Conservation (phyloP, 1,140 invertebrate species). For the Megalopta genalis region DNA sequence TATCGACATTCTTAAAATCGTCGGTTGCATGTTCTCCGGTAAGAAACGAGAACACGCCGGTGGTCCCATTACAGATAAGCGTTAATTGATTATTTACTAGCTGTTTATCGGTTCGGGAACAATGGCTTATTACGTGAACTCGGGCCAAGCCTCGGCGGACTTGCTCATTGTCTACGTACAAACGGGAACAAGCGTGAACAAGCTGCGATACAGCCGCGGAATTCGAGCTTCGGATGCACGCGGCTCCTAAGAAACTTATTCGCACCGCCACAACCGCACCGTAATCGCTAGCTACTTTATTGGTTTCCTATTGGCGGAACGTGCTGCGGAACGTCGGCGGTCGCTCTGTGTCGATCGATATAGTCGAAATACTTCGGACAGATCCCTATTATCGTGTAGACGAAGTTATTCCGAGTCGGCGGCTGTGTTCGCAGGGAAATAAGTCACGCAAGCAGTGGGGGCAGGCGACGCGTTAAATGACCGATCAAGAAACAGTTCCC, state of each 20-base stretch:
- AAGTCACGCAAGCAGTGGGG: too few relatives aligned
- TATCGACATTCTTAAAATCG: too few relatives aligned
- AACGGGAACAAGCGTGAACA: too few relatives aligned
- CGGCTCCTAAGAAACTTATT: not conserved
- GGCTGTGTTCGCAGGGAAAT: too few relatives aligned
- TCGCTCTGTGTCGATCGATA: not conserved
- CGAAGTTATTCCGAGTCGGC: too few relatives aligned
- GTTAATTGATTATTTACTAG: conserved; percentile 46
- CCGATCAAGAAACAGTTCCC: too few relatives aligned
- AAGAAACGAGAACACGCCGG: too few relatives aligned
- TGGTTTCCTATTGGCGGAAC: not conserved
- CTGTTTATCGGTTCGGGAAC: conserved; percentile 27
- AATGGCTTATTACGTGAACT: conserved; percentile 22
- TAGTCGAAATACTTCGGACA: not conserved
- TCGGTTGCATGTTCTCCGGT: too few relatives aligned
- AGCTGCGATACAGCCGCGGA: not conserved
- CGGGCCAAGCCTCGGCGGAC: not conserved
- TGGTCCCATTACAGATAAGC: conserved; percentile 28
- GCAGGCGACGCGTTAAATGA: too few relatives aligned
- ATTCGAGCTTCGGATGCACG: not conserved
- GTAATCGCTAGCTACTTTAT: not conserved
- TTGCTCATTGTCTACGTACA: conserved; percentile 4
- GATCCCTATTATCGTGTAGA: too few relatives aligned
- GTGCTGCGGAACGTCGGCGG: not conserved
- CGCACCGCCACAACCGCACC: not conserved